These are phyloP conservation scores for Teinopalpus imperialis DNA, from an alignment of 2,888 invertebrate genomes.

Conservation along the genomic window DNA sequence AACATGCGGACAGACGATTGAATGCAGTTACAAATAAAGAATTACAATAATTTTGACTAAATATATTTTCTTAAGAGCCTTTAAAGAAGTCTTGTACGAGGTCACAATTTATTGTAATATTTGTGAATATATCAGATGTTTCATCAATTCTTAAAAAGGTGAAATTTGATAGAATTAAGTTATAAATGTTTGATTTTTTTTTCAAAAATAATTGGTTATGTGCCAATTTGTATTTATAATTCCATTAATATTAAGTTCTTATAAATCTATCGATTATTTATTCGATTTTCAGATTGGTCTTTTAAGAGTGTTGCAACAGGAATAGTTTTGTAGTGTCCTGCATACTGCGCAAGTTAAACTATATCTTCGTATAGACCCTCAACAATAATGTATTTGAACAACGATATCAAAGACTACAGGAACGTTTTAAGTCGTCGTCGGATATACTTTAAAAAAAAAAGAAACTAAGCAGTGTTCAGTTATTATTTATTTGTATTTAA, in stretches of 20 bases:
- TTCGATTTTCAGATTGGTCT: conserved; percentile 75
- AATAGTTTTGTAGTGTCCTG: conserved; percentile 63
- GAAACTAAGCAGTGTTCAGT: conserved; percentile 43
- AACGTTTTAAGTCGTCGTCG: conserved; percentile 27
- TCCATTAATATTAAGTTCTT: conserved; percentile 21
- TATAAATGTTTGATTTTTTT: conserved; percentile 5
- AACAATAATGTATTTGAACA: conserved; percentile 58
- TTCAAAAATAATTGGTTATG: conserved; percentile 9
- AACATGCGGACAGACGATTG: no score
- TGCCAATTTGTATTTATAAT: conserved; percentile 22
- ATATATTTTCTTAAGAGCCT: no score
- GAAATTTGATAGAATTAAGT: conserved; percentile 4
- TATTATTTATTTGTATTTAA: conserved; percentile 57
- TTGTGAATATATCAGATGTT: no score
- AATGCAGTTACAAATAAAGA: no score
- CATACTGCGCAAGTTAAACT: conserved; percentile 25
- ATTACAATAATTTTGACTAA: no score
- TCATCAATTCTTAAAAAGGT: conserved; percentile 8
- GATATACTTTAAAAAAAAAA: conserved; percentile 28
- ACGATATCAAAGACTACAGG: conserved; percentile 70
- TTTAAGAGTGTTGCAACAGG: conserved; percentile 78
- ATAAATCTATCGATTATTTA: conserved; percentile 20
- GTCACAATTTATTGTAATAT: no score
- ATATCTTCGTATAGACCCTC: conserved; percentile 4
- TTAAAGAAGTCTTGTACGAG: no score